phyloP scores from a whole-genome alignment of 2,113 vertebrate species.

The Xerus inauris region DNA sequence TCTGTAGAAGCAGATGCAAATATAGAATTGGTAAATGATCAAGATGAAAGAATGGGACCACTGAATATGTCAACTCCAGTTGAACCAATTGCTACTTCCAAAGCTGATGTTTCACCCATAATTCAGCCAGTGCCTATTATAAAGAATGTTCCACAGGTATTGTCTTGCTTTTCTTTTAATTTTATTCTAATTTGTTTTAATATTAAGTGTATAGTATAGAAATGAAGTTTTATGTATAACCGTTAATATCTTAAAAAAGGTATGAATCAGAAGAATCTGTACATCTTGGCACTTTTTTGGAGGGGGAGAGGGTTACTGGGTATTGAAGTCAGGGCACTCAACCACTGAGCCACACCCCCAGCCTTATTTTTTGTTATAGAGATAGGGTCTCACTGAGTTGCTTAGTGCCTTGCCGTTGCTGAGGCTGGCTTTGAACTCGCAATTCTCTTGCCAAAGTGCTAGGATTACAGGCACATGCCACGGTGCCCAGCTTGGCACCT shows the following conservation, averaged over 20 bases:
- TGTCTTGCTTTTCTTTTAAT: slow-evolving; percentile 51
- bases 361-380: too few relatives aligned
- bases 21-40: slow-evolving; percentile 74
- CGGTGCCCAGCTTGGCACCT: too few relatives aligned
- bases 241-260: slow-evolving; percentile 38
- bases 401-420: too few relatives aligned
- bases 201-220: slow-evolving; percentile 24
- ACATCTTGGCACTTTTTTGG: slow-evolving; percentile 16
- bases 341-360: too few relatives aligned
- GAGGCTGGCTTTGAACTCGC: too few relatives aligned
- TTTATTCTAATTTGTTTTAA: background rate
- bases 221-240: slow-evolving; percentile 41
- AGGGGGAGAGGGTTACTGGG: too few relatives aligned
- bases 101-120: slow-evolving; percentile 74
- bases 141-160: slow-evolving; percentile 93
- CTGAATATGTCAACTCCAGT: slow-evolving; percentile 58
- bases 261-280: background rate
- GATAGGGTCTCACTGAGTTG: too few relatives aligned
- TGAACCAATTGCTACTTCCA: slow-evolving; percentile 76
- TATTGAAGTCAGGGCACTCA: too few relatives aligned
- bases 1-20: slow-evolving; percentile 83
- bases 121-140: slow-evolving; percentile 82
- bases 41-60: slow-evolving; percentile 83
- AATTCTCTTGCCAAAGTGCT: too few relatives aligned
- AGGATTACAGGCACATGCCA: too few relatives aligned